phyloP scores from a whole-genome alignment of 2,113 vertebrate species.

The Istiophorus platypterus region DNA sequence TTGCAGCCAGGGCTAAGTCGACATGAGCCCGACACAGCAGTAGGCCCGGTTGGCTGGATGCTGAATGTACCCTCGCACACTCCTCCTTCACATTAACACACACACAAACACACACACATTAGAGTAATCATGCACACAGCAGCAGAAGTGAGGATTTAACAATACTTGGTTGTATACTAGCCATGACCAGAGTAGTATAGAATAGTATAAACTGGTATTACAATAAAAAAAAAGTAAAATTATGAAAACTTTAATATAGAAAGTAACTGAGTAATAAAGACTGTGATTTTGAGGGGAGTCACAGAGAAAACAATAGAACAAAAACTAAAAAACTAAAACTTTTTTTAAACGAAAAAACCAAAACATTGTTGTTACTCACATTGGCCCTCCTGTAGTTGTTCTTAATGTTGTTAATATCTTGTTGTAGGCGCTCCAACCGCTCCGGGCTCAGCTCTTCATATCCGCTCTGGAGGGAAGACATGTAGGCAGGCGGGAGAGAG shows the following conservation, averaged over 20 bases:
- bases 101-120: neutral
- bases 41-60: constrained; percentile 78
- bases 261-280: neutral
- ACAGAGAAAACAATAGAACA: neutral
- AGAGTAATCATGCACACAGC: neutral
- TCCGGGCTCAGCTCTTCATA: constrained; percentile 87
- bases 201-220: neutral
- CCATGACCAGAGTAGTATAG: neutral
- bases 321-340: too few relatives aligned
- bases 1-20: constrained; percentile 85
- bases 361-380: constrained; percentile 75
- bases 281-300: neutral
- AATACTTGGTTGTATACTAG: neutral
- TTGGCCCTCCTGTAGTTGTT: constrained; percentile 85
- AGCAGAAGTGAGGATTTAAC: neutral
- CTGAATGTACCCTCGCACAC: constrained; percentile 63
- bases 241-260: neutral
- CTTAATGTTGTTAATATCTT: constrained; percentile 87
- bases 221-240: neutral
- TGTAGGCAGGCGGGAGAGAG: constrained; percentile 79
- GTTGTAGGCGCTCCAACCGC: constrained; percentile 85
- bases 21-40: constrained; percentile 87
- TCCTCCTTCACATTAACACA: constrained; percentile 47
- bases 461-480: constrained; percentile 88
- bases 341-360: neutral